phyloP scores from a whole-genome alignment of 1,140 invertebrate genomes.

The Manduca sexta region DNA sequence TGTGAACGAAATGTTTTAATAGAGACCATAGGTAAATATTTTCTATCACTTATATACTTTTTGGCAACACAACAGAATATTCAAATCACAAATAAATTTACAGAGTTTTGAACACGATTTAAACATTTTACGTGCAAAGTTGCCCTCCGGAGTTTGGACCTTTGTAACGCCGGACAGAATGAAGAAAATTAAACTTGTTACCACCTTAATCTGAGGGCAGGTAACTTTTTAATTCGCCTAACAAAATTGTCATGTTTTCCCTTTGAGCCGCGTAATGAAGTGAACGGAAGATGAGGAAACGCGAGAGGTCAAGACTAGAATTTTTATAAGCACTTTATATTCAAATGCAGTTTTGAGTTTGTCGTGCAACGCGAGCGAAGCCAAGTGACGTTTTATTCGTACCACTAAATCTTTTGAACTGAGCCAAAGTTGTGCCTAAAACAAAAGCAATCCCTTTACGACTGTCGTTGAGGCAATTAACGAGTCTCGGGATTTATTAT shows the following conservation, averaged over 20 bases:
- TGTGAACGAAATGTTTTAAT: no score
- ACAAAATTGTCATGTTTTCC: constrained; percentile 60
- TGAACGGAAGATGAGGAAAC: constrained; percentile 31
- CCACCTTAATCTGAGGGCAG: constrained; percentile 46
- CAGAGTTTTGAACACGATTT: constrained; percentile 20
- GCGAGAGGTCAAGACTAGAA: constrained; percentile 35
- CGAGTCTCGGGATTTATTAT: constrained; percentile 64
- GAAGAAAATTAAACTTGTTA: constrained; percentile 57
- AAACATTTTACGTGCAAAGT: constrained; percentile 16
- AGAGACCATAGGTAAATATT: no score
- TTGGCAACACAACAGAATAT: constrained; percentile 10
- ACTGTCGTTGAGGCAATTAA: constrained; percentile 55
- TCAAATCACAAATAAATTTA: constrained; percentile 18
- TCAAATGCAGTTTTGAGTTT: constrained; percentile 45
- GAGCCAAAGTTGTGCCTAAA: constrained; percentile 29
- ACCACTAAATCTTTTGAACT: constrained; percentile 49
- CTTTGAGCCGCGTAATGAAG: constrained; percentile 52
- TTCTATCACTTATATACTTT: no score
- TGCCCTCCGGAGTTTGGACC: constrained; percentile 11
- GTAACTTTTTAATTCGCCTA: constrained; percentile 61
- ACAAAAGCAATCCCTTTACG: constrained; percentile 52
- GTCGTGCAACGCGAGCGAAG: constrained; percentile 21
- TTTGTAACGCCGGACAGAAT: constrained; percentile 33
- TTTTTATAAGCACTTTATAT: constrained; percentile 59
- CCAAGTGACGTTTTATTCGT: constrained; percentile 36